Conservation (phyloP, 2,113 vertebrate genomes). For the cat (Felis catus) region F.catus_Fca126_mat1.0 CM031421.1:91621501-91622000, state of each 20-base stretch:
- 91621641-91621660: neutral
- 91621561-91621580: neutral
- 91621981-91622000: neutral
- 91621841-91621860: neutral
- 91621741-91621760: neutral
- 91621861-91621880: neutral
- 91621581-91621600: neutral
- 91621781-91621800: neutral
- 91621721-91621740: neutral
- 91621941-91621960: neutral
- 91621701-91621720: neutral
- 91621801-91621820: rapidly evolving
- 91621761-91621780: neutral
- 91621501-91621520: neutral
- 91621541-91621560: neutral
- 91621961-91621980: neutral
- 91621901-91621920: neutral
- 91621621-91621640: neutral
- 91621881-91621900: neutral
- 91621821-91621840: neutral
- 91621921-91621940: neutral
- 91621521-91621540: neutral
- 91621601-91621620: neutral
- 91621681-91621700: neutral
- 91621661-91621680: neutral